Evolutionary conservation across 2,888 invertebrate genomes (phyloP).

Genomic region (Ormyrus rosae): DNA sequence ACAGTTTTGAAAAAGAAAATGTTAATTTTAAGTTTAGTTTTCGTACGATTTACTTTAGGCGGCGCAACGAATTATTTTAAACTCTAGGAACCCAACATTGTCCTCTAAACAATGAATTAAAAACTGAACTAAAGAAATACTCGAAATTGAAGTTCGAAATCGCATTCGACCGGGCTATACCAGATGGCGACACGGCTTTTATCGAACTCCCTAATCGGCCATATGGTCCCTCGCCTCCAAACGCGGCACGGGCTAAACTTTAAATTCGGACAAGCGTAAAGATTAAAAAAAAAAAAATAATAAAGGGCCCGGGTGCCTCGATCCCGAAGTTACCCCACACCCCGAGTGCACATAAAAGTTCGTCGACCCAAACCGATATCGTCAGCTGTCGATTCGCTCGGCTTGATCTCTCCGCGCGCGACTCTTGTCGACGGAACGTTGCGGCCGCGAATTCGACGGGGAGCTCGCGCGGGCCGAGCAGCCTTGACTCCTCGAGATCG

Average conservation of each 20-base stretch:
- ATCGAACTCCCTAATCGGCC: constrained; percentile 59
- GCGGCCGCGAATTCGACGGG: constrained; percentile 13
- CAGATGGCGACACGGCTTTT: constrained; percentile 53
- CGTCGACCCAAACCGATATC: constrained; percentile 16
- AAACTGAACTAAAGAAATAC: background rate
- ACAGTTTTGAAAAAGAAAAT: too few relatives aligned
- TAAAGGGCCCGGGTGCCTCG: background rate
- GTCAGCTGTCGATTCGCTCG: constrained; percentile 30
- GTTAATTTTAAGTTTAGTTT: too few relatives aligned
- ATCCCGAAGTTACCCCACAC: background rate
- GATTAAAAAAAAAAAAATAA: background rate
- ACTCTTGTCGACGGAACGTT: background rate
- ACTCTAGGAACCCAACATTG: too few relatives aligned
- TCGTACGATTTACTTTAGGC: too few relatives aligned
- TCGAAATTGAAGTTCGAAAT: constrained; percentile 1
- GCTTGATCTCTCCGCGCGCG: constrained; percentile 2
- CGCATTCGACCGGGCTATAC: background rate
- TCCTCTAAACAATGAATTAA: too few relatives aligned
- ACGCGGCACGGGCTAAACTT: constrained; percentile 2
- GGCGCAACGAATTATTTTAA: too few relatives aligned
- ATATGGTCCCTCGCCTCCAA: constrained; percentile 58
- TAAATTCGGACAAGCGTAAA: constrained; percentile 21
- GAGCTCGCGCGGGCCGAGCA: constrained; percentile 12
- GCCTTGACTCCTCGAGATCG: constrained; percentile 17
- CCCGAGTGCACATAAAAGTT: background rate